Percentiles rank a stretch among this genome's conserved stretches.
Evolutionary conservation across 2,888 invertebrate genomes (phyloP).

Genomic region (Auanema sp.): DNA sequence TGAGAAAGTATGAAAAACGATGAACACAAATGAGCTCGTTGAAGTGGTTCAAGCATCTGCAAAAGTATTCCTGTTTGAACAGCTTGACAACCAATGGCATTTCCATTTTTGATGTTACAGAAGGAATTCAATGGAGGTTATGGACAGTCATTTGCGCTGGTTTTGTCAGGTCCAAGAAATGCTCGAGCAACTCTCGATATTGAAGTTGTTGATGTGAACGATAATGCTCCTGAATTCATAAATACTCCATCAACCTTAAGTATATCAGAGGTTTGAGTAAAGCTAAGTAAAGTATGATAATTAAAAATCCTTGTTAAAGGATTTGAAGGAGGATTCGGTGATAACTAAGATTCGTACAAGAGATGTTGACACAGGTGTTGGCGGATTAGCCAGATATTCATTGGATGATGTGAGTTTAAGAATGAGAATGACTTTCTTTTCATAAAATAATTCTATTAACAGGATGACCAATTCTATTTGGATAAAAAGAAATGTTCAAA

Average conservation of each 20-base stretch:
- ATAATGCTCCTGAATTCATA: slow-evolving; percentile 68
- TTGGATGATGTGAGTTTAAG: slow-evolving; percentile 19
- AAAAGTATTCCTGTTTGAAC: too few relatives aligned
- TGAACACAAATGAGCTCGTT: not conserved
- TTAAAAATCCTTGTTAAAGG: slow-evolving; percentile 18
- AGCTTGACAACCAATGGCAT: slow-evolving; percentile 1
- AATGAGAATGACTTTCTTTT: too few relatives aligned
- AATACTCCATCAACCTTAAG: slow-evolving; percentile 78
- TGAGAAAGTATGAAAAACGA: too few relatives aligned
- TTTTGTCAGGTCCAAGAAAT: slow-evolving; percentile 38
- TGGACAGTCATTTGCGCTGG: slow-evolving; percentile 44
- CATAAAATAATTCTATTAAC: slow-evolving; percentile 7
- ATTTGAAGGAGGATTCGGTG: slow-evolving; percentile 29
- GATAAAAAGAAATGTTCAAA: slow-evolving; percentile 32
- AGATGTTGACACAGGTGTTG: slow-evolving; percentile 53
- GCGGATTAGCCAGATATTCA: slow-evolving; percentile 46
- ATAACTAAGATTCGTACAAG: slow-evolving; percentile 32
- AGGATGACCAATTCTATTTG: slow-evolving; percentile 1
- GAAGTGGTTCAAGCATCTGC: not conserved
- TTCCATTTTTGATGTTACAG: slow-evolving; percentile 30
- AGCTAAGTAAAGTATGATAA: not conserved
- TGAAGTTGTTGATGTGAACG: slow-evolving; percentile 66
- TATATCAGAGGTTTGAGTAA: slow-evolving; percentile 68
- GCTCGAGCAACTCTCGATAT: slow-evolving; percentile 52
- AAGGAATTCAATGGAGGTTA: slow-evolving; percentile 40